A percentile compares a stretch with the other conserved stretches of the same genome.
phyloP scores from a whole-genome alignment of 2,888 invertebrate genomes.

The Himalopsyche kuldschensis region DNA sequence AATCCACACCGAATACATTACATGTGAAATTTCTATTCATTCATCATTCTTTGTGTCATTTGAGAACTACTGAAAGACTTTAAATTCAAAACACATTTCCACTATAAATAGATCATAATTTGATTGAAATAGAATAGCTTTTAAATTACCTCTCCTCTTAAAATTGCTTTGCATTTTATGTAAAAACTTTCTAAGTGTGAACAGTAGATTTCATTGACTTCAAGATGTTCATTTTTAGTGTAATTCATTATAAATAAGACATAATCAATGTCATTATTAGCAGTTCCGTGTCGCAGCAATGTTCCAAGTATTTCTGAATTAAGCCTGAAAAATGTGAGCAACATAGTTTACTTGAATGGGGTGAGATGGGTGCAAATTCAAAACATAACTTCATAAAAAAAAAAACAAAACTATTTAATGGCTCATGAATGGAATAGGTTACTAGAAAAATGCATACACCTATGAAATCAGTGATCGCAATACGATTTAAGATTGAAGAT shows the following conservation, averaged over 20 bases:
- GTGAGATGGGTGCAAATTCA: background rate
- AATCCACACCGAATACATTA: no score
- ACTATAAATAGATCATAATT: no score
- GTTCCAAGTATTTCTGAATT: slow-evolving; percentile 77
- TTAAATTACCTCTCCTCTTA: slow-evolving; percentile 4
- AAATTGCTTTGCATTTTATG: slow-evolving; percentile 51
- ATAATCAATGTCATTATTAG: slow-evolving; percentile 64
- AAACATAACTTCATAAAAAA: no score
- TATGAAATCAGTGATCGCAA: no score
- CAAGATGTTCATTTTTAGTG: slow-evolving; percentile 63
- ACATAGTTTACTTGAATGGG: background rate
- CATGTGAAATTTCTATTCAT: no score
- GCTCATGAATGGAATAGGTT: no score
- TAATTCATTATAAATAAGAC: slow-evolving; percentile 70
- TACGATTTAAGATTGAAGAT: no score
- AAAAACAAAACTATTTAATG: no score
- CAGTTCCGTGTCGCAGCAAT: slow-evolving; percentile 68
- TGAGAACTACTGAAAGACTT: no score
- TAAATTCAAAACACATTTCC: no score
- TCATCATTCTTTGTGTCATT: no score
- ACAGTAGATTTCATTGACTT: slow-evolving; percentile 64
- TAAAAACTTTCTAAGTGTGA: slow-evolving; percentile 66
- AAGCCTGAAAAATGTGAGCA: slow-evolving; percentile 55
- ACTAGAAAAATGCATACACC: no score
- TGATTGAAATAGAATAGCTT: background rate